Conservation (phyloP, 2,113 vertebrate genomes). For the Melanotaenia duboulayi region DNA sequence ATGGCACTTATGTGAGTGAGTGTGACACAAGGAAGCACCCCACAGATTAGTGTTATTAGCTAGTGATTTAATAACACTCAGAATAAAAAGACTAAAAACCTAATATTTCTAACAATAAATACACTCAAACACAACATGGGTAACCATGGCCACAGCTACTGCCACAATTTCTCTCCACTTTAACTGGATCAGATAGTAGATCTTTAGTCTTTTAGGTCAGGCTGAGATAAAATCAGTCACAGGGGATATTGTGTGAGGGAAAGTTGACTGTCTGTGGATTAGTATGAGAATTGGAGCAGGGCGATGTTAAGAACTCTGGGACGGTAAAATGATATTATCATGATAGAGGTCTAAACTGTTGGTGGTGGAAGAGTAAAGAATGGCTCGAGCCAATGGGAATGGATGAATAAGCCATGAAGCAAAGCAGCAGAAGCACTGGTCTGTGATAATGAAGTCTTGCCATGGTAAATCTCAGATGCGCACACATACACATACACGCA, state of each 20-base stretch:
- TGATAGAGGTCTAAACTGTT: constrained; percentile 55
- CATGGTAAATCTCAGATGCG: constrained; percentile 50
- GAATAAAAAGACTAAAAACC: not conserved
- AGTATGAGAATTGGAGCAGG: constrained; percentile 46
- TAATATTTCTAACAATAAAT: constrained; percentile 7
- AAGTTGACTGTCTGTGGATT: constrained; percentile 32
- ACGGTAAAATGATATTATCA: constrained; percentile 52
- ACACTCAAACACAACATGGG: not conserved
- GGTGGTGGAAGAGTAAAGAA: constrained; percentile 55
- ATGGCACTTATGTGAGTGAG: constrained; percentile 8
- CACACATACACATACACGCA: constrained; percentile 20
- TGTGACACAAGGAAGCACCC: not conserved
- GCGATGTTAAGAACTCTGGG: constrained; percentile 38
- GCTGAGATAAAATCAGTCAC: constrained; percentile 49
- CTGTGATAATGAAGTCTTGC: constrained; percentile 61
- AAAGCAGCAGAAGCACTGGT: constrained; percentile 53
- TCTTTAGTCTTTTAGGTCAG: constrained; percentile 58
- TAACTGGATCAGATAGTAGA: constrained; percentile 55
- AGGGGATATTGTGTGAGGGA: constrained; percentile 43
- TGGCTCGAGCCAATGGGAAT: constrained; percentile 47
- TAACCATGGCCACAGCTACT: constrained; percentile 1
- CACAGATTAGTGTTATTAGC: constrained; percentile 4
- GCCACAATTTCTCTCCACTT: constrained; percentile 1
- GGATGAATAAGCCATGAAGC: constrained; percentile 65
- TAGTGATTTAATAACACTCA: not conserved